phyloP scores from a whole-genome alignment of 2,888 invertebrate genomes.

The Chironomus riparius region DNA sequence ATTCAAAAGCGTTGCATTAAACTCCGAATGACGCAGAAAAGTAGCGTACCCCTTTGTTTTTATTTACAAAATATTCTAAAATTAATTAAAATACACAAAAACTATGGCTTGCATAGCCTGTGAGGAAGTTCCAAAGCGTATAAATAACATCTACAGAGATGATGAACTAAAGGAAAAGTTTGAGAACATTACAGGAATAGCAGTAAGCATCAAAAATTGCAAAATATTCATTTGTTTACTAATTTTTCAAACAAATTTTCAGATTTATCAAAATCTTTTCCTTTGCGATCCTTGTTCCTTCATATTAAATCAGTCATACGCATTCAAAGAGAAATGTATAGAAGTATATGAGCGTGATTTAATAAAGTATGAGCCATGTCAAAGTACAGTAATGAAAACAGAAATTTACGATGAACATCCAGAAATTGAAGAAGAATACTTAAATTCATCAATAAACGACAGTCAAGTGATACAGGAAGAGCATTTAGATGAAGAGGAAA shows the following conservation, averaged over 20 bases:
- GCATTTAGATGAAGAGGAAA: not conserved
- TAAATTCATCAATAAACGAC: not conserved
- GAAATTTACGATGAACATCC: not conserved
- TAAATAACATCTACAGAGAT: not conserved
- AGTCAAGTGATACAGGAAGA: not conserved
- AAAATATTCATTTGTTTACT: not conserved
- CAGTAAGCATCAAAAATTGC: not conserved
- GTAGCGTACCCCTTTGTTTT: too few species aligned
- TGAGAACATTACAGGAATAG: not conserved
- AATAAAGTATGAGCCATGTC: not conserved
- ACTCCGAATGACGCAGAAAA: too few species aligned
- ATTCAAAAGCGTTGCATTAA: too few species aligned
- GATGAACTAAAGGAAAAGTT: not conserved
- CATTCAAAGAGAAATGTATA: constrained; percentile 9
- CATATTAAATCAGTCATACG: not conserved
- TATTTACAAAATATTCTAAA: too few species aligned
- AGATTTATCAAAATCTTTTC: not conserved
- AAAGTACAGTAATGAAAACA: not conserved
- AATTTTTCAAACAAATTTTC: not conserved
- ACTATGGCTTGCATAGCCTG: not conserved
- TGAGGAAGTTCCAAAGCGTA: not conserved
- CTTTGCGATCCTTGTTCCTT: not conserved
- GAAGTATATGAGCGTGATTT: not conserved
- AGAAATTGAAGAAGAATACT: not conserved
- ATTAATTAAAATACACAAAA: not conserved